Evolutionary conservation across 2,797 vertebrate species (phyloP).

Genomic region (Denticeps clupeoides): DNA sequence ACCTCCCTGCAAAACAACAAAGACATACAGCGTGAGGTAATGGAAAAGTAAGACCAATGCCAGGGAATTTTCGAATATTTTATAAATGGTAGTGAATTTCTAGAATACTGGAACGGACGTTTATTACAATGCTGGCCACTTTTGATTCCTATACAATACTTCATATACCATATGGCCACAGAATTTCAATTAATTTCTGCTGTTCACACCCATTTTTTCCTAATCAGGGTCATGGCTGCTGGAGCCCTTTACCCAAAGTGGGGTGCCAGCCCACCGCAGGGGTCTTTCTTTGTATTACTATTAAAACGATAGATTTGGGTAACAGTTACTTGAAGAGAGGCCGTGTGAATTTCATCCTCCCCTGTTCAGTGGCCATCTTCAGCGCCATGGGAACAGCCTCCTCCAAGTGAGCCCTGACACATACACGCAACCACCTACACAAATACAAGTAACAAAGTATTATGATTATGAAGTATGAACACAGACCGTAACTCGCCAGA

Average conservation of each 20-base stretch:
- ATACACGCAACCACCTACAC: constrained; percentile 80
- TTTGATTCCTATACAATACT: no score
- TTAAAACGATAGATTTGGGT: neutral
- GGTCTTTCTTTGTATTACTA: neutral
- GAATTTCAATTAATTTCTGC: no score
- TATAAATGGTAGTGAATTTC: neutral
- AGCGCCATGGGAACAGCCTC: constrained; percentile 77
- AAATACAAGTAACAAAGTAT: neutral
- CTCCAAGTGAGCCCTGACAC: constrained; percentile 80
- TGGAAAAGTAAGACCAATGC: neutral
- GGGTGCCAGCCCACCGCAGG: no score
- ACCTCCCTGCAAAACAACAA: constrained; percentile 64
- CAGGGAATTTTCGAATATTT: neutral
- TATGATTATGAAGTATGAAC: no score
- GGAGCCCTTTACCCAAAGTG: constrained; percentile 1
- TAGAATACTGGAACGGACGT: neutral
- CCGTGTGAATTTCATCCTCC: constrained; percentile 90
- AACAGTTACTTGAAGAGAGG: constrained; percentile 79
- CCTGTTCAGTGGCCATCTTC: constrained; percentile 90
- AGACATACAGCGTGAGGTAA: neutral
- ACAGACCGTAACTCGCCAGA: no score
- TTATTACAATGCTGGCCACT: no score
- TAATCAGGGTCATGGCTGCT: no score
- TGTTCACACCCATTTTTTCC: no score
- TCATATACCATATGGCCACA: no score